Percentiles rank a stretch among this genome's conserved stretches.
phyloP scores from a whole-genome alignment of 2,113 vertebrate species.

The Bostrychus sinensis region DNA sequence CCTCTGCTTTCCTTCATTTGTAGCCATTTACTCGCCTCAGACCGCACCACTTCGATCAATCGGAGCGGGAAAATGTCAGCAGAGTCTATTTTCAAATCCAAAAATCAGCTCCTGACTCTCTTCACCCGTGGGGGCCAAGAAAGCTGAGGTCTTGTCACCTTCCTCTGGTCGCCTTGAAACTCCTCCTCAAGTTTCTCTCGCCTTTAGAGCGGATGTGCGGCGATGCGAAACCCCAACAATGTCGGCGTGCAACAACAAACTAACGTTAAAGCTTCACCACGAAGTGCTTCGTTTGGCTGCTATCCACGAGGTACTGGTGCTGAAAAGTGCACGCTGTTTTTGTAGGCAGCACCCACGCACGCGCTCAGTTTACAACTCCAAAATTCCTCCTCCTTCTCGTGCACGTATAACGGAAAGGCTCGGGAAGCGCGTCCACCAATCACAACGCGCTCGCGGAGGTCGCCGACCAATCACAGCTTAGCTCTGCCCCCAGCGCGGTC shows the following conservation, averaged over 20 bases:
- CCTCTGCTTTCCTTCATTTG: constrained; percentile 55
- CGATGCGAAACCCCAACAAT: constrained; percentile 36
- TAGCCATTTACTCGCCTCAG: constrained; percentile 57
- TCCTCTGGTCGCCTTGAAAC: constrained; percentile 24
- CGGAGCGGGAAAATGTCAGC: constrained; percentile 12
- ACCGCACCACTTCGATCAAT: constrained; percentile 8
- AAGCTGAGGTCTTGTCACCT: constrained; percentile 42
- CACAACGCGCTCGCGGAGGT: background rate
- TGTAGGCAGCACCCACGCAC: constrained; percentile 48
- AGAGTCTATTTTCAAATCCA: constrained; percentile 5
- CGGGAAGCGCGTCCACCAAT: constrained; percentile 64
- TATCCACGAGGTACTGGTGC: constrained; percentile 77
- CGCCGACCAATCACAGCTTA: constrained; percentile 57
- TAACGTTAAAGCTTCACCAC: constrained; percentile 6
- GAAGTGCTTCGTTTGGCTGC: constrained; percentile 55
- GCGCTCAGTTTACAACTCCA: constrained; percentile 79
- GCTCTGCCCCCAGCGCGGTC: background rate
- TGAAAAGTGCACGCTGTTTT: constrained; percentile 75
- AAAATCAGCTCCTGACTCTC: constrained; percentile 31
- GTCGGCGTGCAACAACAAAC: constrained; percentile 27
- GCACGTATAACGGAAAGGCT: constrained; percentile 23
- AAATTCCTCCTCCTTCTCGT: constrained; percentile 59
- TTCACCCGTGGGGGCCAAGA: constrained; percentile 54
- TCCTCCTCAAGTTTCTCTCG: constrained; percentile 35
- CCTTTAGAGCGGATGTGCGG: constrained; percentile 23